A percentile compares a stretch with the other conserved stretches of the same genome.
Conservation (phyloP, 2,113 vertebrate species). For the Syrmaticus mikado region DNA sequence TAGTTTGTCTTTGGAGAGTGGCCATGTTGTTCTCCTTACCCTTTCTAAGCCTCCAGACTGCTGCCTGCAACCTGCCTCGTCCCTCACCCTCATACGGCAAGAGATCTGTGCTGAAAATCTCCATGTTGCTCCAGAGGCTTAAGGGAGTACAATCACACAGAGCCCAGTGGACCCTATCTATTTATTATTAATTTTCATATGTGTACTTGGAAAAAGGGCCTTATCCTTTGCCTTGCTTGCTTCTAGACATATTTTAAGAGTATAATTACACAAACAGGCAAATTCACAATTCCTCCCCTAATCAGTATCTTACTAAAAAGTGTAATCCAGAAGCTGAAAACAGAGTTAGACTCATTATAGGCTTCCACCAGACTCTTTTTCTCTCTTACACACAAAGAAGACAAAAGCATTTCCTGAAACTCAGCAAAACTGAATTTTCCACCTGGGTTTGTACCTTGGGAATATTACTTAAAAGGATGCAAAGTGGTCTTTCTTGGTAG, state of each 20-base stretch:
- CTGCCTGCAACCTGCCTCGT: not conserved
- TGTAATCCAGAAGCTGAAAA: not conserved
- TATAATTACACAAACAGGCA: not conserved
- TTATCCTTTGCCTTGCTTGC: not conserved
- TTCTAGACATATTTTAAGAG: not conserved
- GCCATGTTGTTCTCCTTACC: fast-evolving
- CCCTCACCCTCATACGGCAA: fast-evolving
- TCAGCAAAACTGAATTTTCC: not conserved
- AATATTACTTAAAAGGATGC: not conserved
- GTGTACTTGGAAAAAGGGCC: not conserved
- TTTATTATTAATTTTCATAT: not conserved
- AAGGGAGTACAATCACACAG: not conserved
- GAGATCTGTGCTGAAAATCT: not conserved
- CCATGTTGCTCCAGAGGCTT: not conserved
- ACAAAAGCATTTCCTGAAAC: not conserved
- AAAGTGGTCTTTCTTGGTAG: not conserved
- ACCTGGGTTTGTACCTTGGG: not conserved
- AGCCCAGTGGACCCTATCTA: not conserved
- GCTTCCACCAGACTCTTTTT: not conserved
- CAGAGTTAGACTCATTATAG: not conserved
- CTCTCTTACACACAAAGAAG: not conserved
- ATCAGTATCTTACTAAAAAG: not conserved
- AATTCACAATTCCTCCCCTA: not conserved
- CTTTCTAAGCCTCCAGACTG: not conserved
- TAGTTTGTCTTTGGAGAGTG: not conserved